Evolutionary conservation across 1,140 invertebrate species (phyloP).

Genomic region (Adoxophyes honmai): DNA sequence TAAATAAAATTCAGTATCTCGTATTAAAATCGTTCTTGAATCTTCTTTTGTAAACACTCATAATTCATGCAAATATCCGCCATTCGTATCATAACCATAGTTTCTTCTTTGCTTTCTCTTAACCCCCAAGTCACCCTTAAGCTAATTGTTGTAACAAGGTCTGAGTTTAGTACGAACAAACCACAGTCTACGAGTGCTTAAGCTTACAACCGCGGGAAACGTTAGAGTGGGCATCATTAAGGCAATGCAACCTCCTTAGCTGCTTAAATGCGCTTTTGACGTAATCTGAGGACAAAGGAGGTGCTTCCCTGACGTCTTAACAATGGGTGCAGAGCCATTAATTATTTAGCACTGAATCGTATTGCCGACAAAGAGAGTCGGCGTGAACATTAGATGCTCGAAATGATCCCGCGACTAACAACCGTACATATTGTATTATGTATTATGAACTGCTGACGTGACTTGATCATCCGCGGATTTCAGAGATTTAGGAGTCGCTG

Average conservation of each 20-base stretch:
- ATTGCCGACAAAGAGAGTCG: conserved; percentile 32
- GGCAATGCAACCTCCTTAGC: conserved; percentile 14
- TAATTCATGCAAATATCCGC: no score
- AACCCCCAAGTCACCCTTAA: no score
- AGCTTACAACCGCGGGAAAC: no score
- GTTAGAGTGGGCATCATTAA: no score
- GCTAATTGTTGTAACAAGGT: no score
- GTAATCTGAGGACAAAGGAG: conserved; percentile 42
- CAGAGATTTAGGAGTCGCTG: not conserved
- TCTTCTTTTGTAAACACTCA: no score
- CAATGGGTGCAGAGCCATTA: conserved; percentile 43
- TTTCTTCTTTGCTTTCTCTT: no score
- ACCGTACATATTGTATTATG: conserved; percentile 8
- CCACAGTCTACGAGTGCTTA: no score
- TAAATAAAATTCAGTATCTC: no score
- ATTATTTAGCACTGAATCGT: conserved; percentile 31
- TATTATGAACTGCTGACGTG: not conserved
- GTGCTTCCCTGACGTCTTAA: conserved; percentile 28
- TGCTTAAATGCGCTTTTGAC: conserved; percentile 35
- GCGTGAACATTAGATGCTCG: conserved; percentile 24
- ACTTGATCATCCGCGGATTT: not conserved
- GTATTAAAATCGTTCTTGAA: no score
- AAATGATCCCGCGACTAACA: conserved; percentile 11
- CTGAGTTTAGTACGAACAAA: no score
- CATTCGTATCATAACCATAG: no score